Conservation (phyloP, 2,888 invertebrate genomes). For the Acleris literana region DNA sequence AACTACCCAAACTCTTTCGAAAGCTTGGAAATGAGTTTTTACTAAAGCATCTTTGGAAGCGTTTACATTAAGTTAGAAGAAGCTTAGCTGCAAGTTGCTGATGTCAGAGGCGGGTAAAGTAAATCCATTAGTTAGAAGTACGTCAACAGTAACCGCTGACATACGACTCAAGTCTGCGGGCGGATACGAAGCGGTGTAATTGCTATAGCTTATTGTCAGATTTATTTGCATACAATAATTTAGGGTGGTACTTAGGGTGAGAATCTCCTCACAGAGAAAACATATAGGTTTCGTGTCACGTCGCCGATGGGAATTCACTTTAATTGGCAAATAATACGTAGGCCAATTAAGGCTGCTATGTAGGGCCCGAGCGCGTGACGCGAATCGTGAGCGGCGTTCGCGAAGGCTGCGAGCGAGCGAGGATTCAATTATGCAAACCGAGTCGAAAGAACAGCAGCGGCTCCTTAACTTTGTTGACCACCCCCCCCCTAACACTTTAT, state of each 20-base stretch:
- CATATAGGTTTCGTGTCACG: conserved; percentile 80
- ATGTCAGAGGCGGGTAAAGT: conserved; percentile 37
- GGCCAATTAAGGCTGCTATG: conserved; percentile 83
- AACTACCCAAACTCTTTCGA: too few relatives aligned
- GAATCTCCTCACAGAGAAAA: conserved; percentile 62
- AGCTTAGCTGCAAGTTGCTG: conserved; percentile 23
- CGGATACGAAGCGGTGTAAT: conserved; percentile 41
- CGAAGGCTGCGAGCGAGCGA: conserved; percentile 51
- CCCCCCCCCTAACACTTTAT: conserved; percentile 34
- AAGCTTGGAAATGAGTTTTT: not conserved
- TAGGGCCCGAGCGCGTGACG: conserved; percentile 79
- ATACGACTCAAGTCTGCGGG: conserved; percentile 41
- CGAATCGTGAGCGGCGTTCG: conserved; percentile 54
- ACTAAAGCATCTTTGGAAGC: conserved; percentile 3
- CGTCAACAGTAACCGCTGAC: conserved; percentile 50
- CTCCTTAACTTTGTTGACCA: conserved; percentile 58
- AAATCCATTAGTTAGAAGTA: conserved; percentile 49
- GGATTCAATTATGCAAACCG: conserved; percentile 82
- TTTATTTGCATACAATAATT: conserved; percentile 65
- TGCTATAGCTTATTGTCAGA: conserved; percentile 45
- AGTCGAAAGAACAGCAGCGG: conserved; percentile 69
- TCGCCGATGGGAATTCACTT: conserved; percentile 82
- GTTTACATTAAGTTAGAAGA: conserved; percentile 13
- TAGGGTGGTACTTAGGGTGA: conserved; percentile 53
- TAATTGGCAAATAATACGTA: conserved; percentile 85